Evolutionary conservation across 2,888 invertebrate species (phyloP).

Genomic region (Glaucopsyche alexis): DNA sequence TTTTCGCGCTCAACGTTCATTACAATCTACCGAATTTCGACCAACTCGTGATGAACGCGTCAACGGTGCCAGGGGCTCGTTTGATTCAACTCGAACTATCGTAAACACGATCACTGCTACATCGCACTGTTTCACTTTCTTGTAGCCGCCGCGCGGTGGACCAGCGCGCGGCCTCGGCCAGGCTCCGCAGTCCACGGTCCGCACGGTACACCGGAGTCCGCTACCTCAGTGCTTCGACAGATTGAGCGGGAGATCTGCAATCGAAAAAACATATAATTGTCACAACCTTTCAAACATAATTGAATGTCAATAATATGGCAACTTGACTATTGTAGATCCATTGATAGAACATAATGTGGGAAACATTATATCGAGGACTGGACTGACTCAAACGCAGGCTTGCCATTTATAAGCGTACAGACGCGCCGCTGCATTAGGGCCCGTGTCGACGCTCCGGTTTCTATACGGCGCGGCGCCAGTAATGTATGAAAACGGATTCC

Average conservation of each 20-base stretch:
- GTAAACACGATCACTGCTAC: neutral
- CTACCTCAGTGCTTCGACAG: slow-evolving; percentile 87
- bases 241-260: slow-evolving; percentile 93
- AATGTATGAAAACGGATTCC: no score
- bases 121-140: neutral
- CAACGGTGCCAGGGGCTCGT: neutral
- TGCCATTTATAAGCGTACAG: no score
- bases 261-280: neutral
- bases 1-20: neutral
- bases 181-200: slow-evolving; percentile 51
- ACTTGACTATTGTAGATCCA: no score
- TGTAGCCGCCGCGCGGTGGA: neutral
- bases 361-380: no score
- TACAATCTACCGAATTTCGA: neutral
- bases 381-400: no score
- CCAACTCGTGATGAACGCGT: neutral
- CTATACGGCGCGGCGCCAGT: no score
- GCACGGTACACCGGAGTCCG: slow-evolving; percentile 47
- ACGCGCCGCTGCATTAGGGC: no score
- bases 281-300: neutral
- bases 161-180: slow-evolving; percentile 27
- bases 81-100: neutral
- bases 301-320: neutral
- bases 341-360: no score
- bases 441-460: no score